Percentiles rank a stretch among this genome's conserved stretches.
phyloP scores from a whole-genome alignment of 1,140 invertebrate genomes.

The Dryas iulia region DNA sequence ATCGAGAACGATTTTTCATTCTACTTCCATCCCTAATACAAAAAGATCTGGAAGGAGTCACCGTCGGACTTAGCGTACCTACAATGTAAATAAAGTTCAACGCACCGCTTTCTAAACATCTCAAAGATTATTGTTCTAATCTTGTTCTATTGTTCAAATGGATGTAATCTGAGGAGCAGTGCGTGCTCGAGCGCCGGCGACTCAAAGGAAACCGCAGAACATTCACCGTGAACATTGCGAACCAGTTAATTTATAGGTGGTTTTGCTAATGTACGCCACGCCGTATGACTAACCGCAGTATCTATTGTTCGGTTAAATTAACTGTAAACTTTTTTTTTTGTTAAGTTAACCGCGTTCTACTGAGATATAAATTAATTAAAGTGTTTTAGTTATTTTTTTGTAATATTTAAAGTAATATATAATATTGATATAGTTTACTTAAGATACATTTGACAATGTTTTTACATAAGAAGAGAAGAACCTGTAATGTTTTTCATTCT shows the following conservation, averaged over 20 bases:
- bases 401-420: neutral
- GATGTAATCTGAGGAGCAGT: conserved; percentile 26
- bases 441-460: too few species aligned
- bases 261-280: conserved; percentile 5
- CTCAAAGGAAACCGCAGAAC: conserved; percentile 28
- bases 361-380: neutral
- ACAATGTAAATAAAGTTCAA: conserved; percentile 20
- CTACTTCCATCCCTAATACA: too few species aligned
- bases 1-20: too few species aligned
- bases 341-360: neutral
- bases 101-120: conserved; percentile 26
- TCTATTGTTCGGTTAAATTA: neutral
- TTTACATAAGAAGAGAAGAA: too few species aligned
- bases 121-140: conserved; percentile 17
- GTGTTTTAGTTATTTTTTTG: neutral
- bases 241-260: conserved; percentile 28
- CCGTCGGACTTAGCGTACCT: neutral
- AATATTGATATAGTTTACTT: neutral
- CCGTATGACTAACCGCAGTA: conserved; percentile 5
- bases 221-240: conserved; percentile 19
- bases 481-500: too few species aligned
- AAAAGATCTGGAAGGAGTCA: conserved; percentile 3
- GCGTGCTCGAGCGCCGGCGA: conserved; percentile 12
- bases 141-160: conserved; percentile 19
- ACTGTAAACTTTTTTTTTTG: neutral